These are phyloP conservation scores for Pelodiscus sinensis DNA, from an alignment of 2,113 vertebrate species.

Conservation along the genomic window DNA sequence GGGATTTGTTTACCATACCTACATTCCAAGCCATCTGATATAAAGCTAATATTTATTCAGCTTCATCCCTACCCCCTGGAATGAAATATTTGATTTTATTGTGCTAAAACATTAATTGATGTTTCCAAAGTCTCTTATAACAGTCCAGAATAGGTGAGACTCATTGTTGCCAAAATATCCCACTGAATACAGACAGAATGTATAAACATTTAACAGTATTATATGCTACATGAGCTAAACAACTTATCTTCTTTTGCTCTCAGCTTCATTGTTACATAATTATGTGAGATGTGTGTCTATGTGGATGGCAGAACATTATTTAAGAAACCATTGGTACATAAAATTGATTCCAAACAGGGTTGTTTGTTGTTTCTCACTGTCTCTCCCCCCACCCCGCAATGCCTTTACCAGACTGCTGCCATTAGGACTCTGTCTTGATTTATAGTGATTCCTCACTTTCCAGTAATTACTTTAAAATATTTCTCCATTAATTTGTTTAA, in stretches of 20 bases:
- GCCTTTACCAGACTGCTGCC: not conserved
- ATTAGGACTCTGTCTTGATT: not conserved
- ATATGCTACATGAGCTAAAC: not conserved
- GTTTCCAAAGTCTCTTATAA: not conserved
- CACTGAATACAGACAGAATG: not conserved
- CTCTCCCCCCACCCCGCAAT: not conserved
- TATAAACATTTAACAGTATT: fast-evolving
- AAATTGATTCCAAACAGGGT: not conserved
- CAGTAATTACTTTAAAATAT: not conserved
- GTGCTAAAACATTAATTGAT: not conserved
- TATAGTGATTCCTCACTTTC: fast-evolving
- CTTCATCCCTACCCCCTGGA: not conserved
- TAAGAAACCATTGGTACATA: not conserved
- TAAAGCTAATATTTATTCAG: not conserved
- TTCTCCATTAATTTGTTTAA: not conserved
- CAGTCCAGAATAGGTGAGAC: not conserved
- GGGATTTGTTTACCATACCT: not conserved
- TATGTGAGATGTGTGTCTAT: not conserved
- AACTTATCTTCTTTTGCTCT: not conserved
- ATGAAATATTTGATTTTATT: not conserved
- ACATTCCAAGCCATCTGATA: not conserved
- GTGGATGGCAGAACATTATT: not conserved
- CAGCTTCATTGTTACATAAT: not conserved
- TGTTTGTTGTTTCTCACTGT: not conserved
- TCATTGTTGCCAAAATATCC: not conserved